phyloP scores from a whole-genome alignment of 2,888 invertebrate species.

The Panzeria rudis region DNA sequence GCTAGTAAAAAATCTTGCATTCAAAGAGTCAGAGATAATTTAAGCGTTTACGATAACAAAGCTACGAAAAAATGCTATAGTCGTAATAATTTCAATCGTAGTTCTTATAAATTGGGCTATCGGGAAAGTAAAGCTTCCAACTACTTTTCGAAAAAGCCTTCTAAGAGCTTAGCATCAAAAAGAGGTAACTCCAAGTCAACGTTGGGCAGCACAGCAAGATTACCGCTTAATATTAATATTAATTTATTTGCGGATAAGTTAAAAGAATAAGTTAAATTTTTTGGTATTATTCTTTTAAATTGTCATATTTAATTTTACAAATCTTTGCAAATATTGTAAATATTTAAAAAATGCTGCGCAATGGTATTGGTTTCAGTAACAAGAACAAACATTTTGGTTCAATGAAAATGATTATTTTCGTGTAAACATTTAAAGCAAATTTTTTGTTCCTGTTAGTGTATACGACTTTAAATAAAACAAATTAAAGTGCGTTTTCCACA shows the following conservation, averaged over 20 bases:
- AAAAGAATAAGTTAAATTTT: slow-evolving; percentile 61
- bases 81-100: slow-evolving; percentile 9
- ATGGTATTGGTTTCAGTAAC: too few relatives aligned
- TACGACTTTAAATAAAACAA: too few relatives aligned
- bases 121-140: slow-evolving; percentile 10
- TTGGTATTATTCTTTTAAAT: neutral
- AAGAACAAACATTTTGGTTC: neutral
- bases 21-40: slow-evolving; percentile 6
- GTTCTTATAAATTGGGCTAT: neutral
- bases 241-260: slow-evolving; percentile 77
- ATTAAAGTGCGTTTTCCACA: neutral
- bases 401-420: too few relatives aligned
- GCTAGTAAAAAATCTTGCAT: neutral
- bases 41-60: slow-evolving; percentile 19
- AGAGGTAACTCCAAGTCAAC: neutral
- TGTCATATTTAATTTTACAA: neutral
- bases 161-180: neutral
- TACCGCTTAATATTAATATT: slow-evolving; percentile 77
- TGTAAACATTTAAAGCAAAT: too few relatives aligned
- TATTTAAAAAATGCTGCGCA: too few relatives aligned
- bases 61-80: neutral
- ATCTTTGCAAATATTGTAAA: too few relatives aligned
- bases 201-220: slow-evolving; percentile 12
- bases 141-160: slow-evolving; percentile 8
- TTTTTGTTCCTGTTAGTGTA: too few relatives aligned